Conservation (phyloP, 2,797 vertebrate species). For the Psittacula derbiana region DNA sequence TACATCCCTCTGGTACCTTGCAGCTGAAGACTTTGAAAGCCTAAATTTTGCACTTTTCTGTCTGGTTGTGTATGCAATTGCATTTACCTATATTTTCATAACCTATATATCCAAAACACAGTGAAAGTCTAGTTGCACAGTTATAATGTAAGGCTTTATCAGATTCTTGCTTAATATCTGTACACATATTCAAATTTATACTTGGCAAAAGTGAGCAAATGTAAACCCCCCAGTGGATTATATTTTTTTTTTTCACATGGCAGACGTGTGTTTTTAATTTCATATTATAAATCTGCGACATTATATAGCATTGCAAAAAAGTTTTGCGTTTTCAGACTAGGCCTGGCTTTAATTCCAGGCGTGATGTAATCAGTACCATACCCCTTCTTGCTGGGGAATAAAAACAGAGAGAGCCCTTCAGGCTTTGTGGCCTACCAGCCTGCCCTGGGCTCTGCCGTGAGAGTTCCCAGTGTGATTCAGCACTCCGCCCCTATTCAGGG, state of each 20-base stretch:
- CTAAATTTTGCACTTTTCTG: not conserved
- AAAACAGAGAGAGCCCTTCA: not conserved
- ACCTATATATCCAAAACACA: not conserved
- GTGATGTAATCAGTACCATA: not conserved
- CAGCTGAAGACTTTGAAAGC: not conserved
- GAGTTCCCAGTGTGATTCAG: slow-evolving; percentile 35
- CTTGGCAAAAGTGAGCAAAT: not conserved
- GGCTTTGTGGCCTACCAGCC: slow-evolving; percentile 3
- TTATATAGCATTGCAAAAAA: not conserved
- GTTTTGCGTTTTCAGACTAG: not conserved
- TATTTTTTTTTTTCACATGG: not conserved
- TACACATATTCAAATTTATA: not conserved
- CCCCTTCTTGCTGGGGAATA: not conserved
- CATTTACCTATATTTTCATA: not conserved
- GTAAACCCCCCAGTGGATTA: not conserved
- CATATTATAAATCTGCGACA: not conserved
- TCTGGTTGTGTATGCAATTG: not conserved
- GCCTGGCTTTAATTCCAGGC: not conserved
- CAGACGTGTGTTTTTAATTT: not conserved
- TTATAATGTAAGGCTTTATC: not conserved
- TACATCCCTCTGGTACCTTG: not conserved
- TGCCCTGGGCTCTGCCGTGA: not conserved
- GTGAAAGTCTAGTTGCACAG: not conserved
- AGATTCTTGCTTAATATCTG: not conserved
- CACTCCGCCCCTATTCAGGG: slow-evolving; percentile 35